Conservation (phyloP, 2,797 vertebrate species). For the Eospalax fontanierii region DNA sequence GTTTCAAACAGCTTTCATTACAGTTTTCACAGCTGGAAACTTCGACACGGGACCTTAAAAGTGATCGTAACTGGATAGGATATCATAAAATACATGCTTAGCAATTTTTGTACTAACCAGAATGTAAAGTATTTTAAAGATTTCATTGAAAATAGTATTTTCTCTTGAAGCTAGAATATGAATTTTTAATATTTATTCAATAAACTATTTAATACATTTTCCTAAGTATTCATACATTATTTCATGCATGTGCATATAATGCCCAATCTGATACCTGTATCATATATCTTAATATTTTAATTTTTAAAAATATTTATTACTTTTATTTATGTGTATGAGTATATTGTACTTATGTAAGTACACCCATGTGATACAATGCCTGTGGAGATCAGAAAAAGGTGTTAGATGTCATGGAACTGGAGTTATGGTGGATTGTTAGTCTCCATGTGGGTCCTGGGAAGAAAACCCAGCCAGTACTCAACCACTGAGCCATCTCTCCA, state of each 20-base stretch:
- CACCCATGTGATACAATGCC: too few species aligned
- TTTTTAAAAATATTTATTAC: too few species aligned
- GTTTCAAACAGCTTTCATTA: neutral
- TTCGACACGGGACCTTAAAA: slow-evolving; percentile 10
- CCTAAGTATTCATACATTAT: neutral
- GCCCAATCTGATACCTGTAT: neutral
- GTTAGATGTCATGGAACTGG: too few species aligned
- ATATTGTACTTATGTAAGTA: too few species aligned
- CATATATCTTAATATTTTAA: neutral
- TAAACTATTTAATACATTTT: neutral
- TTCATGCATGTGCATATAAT: neutral
- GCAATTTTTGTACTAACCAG: neutral
- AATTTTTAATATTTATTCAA: neutral
- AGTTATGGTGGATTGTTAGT: too few species aligned
- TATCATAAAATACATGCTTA: neutral
- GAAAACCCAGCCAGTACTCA: too few species aligned
- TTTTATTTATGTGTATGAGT: neutral
- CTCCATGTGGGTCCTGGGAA: too few species aligned
- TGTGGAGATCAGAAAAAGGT: too few species aligned
- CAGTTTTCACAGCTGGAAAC: neutral
- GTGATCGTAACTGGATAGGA: neutral
- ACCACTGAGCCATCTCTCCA: too few species aligned
- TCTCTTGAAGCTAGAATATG: slow-evolving; percentile 5
- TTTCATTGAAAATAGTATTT: neutral
- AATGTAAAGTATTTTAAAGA: neutral